These are phyloP conservation scores for Acronicta leporina DNA, from an alignment of 2,888 invertebrate genomes.

Conservation along the genomic window DNA sequence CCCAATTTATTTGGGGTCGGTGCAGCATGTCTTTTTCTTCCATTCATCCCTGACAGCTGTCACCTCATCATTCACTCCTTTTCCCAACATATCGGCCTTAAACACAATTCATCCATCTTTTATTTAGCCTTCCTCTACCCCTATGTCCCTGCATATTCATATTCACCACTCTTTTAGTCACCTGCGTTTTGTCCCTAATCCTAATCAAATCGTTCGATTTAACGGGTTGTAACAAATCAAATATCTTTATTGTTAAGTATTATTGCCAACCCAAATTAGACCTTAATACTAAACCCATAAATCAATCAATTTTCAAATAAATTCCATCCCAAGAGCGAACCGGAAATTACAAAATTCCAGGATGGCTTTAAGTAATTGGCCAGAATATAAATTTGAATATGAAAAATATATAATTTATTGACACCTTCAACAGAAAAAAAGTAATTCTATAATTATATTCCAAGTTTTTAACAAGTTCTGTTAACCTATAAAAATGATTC, in stretches of 20 bases:
- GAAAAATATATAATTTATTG: constrained; percentile 27
- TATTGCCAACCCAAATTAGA: not conserved
- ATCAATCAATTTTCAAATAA: constrained; percentile 10
- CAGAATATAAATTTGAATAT: constrained; percentile 8
- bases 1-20: too few species aligned
- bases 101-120: too few species aligned
- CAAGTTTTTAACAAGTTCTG: constrained; percentile 9
- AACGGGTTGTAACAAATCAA: too few species aligned
- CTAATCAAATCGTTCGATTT: too few species aligned
- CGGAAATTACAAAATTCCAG: constrained; percentile 25
- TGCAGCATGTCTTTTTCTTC: too few species aligned
- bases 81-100: too few species aligned
- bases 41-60: too few species aligned
- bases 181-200: too few species aligned
- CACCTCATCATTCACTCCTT: too few species aligned
- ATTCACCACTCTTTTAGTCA: too few species aligned
- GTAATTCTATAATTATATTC: constrained; percentile 1
- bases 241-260: not conserved
- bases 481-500: constrained; percentile 14
- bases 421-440: constrained; percentile 21
- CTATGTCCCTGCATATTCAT: too few species aligned
- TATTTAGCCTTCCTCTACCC: too few species aligned
- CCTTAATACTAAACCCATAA: not conserved
- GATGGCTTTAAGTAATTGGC: not conserved
- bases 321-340: not conserved